Conservation (phyloP, 2,888 invertebrate species). For the Bugulina stolonifera region DNA sequence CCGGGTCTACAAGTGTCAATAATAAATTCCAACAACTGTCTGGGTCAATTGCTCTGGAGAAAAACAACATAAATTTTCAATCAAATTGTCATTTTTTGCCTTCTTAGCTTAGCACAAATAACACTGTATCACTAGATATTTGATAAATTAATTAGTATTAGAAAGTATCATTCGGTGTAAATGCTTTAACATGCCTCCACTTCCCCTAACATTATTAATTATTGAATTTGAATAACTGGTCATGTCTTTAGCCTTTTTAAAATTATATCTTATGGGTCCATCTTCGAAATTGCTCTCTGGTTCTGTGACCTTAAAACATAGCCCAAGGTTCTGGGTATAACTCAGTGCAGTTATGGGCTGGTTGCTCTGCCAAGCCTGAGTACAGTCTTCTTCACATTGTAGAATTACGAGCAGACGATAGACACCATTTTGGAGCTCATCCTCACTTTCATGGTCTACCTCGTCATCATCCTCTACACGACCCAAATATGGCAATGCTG, state of each 20-base stretch:
- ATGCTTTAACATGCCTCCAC: too few species aligned
- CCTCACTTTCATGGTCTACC: slow-evolving; percentile 3
- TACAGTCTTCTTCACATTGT: not conserved
- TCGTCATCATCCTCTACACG: slow-evolving; percentile 10
- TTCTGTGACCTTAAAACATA: too few species aligned
- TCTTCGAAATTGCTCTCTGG: too few species aligned
- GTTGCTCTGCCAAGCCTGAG: too few species aligned
- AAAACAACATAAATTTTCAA: not conserved
- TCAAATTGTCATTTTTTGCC: not conserved
- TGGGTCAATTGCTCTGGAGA: not conserved
- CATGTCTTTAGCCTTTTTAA: too few species aligned
- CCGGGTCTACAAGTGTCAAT: not conserved
- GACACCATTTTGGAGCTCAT: slow-evolving; percentile 19
- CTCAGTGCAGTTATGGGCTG: too few species aligned
- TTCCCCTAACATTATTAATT: not conserved
- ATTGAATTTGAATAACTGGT: not conserved
- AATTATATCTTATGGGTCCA: too few species aligned
- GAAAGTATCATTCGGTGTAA: not conserved
- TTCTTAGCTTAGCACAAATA: not conserved
- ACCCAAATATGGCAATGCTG: slow-evolving; percentile 15
- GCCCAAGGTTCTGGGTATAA: too few species aligned
- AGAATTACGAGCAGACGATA: slow-evolving; percentile 17
- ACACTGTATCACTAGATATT: not conserved
- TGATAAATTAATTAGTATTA: not conserved
- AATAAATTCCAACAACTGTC: not conserved